Percentiles rank a stretch among this genome's conserved stretches.
phyloP scores from a whole-genome alignment of 2,797 vertebrate species.

The Alauda arvensis region DNA sequence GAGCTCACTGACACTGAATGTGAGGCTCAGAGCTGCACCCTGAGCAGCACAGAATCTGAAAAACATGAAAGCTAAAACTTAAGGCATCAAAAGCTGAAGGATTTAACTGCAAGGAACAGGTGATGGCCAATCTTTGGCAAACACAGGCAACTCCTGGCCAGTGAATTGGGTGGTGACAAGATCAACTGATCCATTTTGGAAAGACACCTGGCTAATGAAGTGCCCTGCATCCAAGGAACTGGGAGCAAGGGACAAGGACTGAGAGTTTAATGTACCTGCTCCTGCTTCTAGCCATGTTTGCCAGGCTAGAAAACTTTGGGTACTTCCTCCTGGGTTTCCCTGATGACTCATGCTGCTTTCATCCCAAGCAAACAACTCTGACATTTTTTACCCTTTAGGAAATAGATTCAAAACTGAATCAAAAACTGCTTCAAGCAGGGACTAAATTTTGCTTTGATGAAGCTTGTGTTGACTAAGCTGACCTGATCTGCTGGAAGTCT shows the following conservation, averaged over 20 bases:
- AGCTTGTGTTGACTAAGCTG: not conserved
- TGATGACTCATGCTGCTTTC: not conserved
- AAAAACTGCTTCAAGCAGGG: not conserved
- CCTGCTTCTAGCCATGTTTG: not conserved
- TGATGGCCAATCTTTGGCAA: not conserved
- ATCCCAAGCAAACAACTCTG: not conserved
- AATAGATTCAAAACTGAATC: not conserved
- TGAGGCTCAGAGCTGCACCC: not conserved
- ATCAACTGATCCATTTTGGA: not conserved
- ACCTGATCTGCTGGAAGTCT: not conserved
- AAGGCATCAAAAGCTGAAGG: not conserved
- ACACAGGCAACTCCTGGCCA: not conserved
- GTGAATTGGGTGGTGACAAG: not conserved
- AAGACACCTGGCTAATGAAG: not conserved
- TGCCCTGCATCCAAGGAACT: not conserved
- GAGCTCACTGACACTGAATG: not conserved
- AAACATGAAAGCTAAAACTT: not conserved
- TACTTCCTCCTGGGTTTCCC: not conserved
- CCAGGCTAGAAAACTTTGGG: not conserved
- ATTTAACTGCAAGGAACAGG: not conserved
- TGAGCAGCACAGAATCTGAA: not conserved
- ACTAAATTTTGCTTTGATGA: not conserved
- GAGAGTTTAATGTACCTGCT: not conserved
- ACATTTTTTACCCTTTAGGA: conserved; percentile 2
- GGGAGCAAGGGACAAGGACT: not conserved